Evolutionary conservation across 2,797 vertebrate species (phyloP), one percentile per base, ranked within the genome.

Genomic region (Hydrolagus colliei): DNA sequence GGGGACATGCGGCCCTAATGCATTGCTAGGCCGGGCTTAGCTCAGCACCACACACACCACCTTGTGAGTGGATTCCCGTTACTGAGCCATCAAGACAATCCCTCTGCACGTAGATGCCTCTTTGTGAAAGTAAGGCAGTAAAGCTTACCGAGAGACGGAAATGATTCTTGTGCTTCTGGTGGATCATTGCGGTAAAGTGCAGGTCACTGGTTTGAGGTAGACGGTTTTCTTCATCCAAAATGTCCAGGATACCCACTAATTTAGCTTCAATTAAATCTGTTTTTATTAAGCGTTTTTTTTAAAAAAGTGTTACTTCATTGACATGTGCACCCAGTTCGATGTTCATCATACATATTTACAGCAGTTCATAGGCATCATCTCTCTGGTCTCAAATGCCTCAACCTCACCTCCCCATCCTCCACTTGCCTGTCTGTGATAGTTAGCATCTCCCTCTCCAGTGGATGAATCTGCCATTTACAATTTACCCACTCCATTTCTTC

Each of bases 181-280:
- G 98, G 18, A 98, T 94, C 0, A 91, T 92, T 80, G 97, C 95
- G 1, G 97, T 96, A 85, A 99, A 99, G 93, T 99, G 97, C 87
- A 97, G 97, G 91, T 99, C 98, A 0, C 95, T 98, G 86, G 97
- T 95, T 35, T 99, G 98, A 86, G 98, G 98, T 87, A 99, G 96
- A 9, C 97, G 94, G 89, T 97, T 99, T 92, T 99, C 98, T 92
- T 99, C 98, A 90, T 99, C 98, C 93, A 99, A 91, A 91, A 99
- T 99, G 92, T 99, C 98, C 91, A 99, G 91, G 85, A 99, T 92
- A 32, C 98, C 98, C 86, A 98, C 90, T 89, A 98, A 87, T 89
- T 97, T 98, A 9, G 94, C 93, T 95, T 99, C 98, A 92, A 99
- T 96, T 90, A 99, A 94, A 93, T 99, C 98, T 99, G 91, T 88